Evolutionary conservation across 2,797 vertebrate genomes (phyloP).

Genomic region (Anas bahamensis): DNA sequence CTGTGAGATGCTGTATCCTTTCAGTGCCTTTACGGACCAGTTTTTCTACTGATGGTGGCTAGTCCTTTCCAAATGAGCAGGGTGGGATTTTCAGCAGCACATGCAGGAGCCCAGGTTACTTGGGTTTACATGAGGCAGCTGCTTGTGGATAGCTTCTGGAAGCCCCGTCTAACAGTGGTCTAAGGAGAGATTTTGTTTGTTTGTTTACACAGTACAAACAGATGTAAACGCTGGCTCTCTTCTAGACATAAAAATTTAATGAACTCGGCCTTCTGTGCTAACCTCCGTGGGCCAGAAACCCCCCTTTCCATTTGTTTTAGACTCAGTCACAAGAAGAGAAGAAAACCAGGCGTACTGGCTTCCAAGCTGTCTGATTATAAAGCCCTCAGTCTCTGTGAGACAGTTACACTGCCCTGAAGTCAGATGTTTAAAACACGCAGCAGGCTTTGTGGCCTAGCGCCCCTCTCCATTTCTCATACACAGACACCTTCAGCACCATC

Average conservation of each 20-base stretch:
- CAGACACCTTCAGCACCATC: rapidly evolving
- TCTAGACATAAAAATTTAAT: not conserved
- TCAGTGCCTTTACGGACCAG: not conserved
- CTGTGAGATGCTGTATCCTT: not conserved
- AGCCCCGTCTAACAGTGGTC: not conserved
- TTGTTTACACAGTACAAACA: not conserved
- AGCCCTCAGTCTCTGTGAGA: not conserved
- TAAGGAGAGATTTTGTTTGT: not conserved
- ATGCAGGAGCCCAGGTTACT: not conserved
- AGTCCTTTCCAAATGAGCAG: not conserved
- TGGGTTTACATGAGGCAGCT: not conserved
- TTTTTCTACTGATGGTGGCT: not conserved
- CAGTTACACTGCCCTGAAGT: not conserved
- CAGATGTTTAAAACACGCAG: not conserved
- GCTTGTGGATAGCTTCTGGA: not conserved
- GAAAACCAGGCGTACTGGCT: not conserved
- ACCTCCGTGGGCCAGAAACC: not conserved
- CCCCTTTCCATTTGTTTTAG: not conserved
- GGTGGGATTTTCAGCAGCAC: not conserved
- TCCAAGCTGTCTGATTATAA: not conserved
- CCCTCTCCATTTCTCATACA: not conserved
- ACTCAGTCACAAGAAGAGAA: not conserved
- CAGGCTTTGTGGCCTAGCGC: not conserved
- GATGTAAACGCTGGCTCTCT: not conserved
- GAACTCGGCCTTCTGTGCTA: not conserved